phyloP scores from a whole-genome alignment of 2,888 invertebrate species.

The Quadroppia sp. region DNA sequence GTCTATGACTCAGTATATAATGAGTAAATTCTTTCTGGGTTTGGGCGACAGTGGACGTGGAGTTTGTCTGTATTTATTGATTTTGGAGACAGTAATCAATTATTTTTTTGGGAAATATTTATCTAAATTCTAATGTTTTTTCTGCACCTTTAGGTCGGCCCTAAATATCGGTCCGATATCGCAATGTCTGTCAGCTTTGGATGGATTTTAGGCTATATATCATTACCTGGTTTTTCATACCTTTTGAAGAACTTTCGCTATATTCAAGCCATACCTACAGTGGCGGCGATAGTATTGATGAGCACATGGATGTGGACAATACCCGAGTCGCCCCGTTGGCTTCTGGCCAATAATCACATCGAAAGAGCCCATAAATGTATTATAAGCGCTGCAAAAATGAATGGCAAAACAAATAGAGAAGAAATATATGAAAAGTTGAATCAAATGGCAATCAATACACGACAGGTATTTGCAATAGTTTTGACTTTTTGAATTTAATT shows the following conservation, averaged over 20 bases:
- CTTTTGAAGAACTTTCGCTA: slow-evolving; percentile 6
- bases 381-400: slow-evolving; percentile 16
- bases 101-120: background rate
- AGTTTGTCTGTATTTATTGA: slow-evolving; percentile 33
- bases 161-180: slow-evolving; percentile 30
- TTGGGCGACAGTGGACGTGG: slow-evolving; percentile 40
- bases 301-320: slow-evolving; percentile 26
- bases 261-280: slow-evolving; percentile 19
- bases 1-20: slow-evolving; percentile 21
- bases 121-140: background rate
- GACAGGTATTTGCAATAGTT: slow-evolving; percentile 10
- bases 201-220: slow-evolving; percentile 40
- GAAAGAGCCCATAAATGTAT: background rate
- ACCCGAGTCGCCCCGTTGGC: slow-evolving; percentile 41
- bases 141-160: slow-evolving; percentile 28
- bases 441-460: background rate
- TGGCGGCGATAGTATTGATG: background rate
- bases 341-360: slow-evolving; percentile 13
- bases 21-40: slow-evolving; percentile 25
- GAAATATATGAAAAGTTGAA: background rate
- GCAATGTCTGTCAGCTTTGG: slow-evolving; percentile 28
- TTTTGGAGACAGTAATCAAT: slow-evolving; percentile 35
- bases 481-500: background rate
- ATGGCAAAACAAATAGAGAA: background rate
- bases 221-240: slow-evolving; percentile 28